These are phyloP conservation scores for Drosophila fulvimacula DNA, from an alignment of 2,888 invertebrate species.

Conservation along the genomic window DNA sequence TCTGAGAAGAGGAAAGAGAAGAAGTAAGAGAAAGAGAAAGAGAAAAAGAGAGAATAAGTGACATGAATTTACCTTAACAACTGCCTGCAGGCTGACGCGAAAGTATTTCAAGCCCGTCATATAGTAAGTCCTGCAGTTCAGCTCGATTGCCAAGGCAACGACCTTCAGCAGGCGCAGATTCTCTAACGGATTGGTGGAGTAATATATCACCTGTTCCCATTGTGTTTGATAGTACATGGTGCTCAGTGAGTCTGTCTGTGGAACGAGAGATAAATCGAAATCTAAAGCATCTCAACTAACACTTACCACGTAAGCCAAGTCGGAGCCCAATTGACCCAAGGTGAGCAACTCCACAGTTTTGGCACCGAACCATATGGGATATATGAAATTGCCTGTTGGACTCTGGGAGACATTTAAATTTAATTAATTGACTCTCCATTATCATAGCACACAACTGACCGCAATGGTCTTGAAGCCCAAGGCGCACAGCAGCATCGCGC, in stretches of 20 bases:
- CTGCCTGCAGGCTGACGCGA: slow-evolving; percentile 68
- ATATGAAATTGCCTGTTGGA: slow-evolving; percentile 61
- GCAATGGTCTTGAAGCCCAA: slow-evolving; percentile 76
- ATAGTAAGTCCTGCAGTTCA: slow-evolving; percentile 66
- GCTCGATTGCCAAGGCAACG: slow-evolving; percentile 65
- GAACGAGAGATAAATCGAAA: neutral
- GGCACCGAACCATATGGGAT: slow-evolving; percentile 69
- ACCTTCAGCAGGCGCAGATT: slow-evolving; percentile 74
- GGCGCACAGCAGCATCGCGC: slow-evolving; percentile 70
- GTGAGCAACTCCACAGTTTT: slow-evolving; percentile 70
- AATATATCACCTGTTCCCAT: slow-evolving; percentile 72
- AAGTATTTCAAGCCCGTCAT: slow-evolving; percentile 78
- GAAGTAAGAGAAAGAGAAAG: neutral
- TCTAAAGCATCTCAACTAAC: neutral
- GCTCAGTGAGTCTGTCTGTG: slow-evolving; percentile 70
- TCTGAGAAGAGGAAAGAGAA: slow-evolving; percentile 43
- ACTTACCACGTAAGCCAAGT: slow-evolving; percentile 63
- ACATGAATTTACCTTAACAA: slow-evolving; percentile 56
- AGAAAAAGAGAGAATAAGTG: neutral
- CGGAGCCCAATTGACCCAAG: slow-evolving; percentile 71
- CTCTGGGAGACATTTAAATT: slow-evolving; percentile 50
- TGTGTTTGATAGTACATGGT: slow-evolving; percentile 73
- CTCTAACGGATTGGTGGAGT: slow-evolving; percentile 61
- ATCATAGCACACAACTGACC: slow-evolving; percentile 36
- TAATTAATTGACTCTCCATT: neutral